Evolutionary conservation across 1,140 invertebrate genomes (phyloP), one percentile per base, ranked within the genome.

Genomic region (Anastrepha obliqua): DNA sequence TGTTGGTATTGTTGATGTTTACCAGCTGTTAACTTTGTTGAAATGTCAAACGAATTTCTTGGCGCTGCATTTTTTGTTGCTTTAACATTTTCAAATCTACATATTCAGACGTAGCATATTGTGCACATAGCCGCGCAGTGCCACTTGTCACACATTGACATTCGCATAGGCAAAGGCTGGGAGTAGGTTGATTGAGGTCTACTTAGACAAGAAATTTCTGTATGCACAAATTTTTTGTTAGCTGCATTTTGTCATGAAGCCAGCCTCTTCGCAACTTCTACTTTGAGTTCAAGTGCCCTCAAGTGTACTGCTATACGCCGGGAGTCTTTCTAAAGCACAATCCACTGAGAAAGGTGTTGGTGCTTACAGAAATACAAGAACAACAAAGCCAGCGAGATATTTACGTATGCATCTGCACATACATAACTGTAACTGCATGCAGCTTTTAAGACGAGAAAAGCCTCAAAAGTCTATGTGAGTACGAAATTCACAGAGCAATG

Each of bases 241-340:
- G 1, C 13, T 55, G 44, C 55, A n/a, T n/a, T 13, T 3, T 55
- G 47, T 7, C 47, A 7, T 81, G 44, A 55, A 44, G 55, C 15
- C 74, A 15, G 74, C 74, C 74, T 29, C 74, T 81, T 29, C 11
- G 6, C 17, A 81, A 51, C 47, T 17, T 55, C 51, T 55, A 81
- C 74, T 81, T 55, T 81, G 74, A 81, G 74, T 81, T 81, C 74
- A 81, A 81, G 74, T 55, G 74, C n/a, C 47, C 74, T 81, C 74
- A 81, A 55, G 47, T 81, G 74, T 81, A 29, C 74, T 51, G 74
- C 47, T 51, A 81, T 81, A n/a, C 47, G 74, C 74, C 74, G 74
- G 55, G 47, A 81, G 74, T 29, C 74, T 47, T 81, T 81, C 74
- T n/a, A 81, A 81, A 55, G 74, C 47, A 81, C 67, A 74, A 74